These are phyloP conservation scores for Psophia crepitans DNA, from an alignment of 2,113 vertebrate genomes.

Conservation along the genomic window DNA sequence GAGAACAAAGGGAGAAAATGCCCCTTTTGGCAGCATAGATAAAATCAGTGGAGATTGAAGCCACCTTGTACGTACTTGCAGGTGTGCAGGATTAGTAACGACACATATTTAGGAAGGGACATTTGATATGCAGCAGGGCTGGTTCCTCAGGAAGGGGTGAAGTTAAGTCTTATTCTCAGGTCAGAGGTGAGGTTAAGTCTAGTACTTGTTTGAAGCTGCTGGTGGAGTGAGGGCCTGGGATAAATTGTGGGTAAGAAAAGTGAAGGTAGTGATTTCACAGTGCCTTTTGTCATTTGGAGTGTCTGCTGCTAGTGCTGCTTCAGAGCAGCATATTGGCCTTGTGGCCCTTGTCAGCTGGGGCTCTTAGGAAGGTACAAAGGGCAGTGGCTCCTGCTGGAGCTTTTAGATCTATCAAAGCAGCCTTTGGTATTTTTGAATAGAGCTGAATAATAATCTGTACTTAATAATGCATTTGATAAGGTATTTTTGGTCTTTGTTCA, in stretches of 20 bases:
- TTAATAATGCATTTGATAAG: not conserved
- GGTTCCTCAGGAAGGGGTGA: not conserved
- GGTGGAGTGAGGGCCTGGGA: not conserved
- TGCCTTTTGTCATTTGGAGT: not conserved
- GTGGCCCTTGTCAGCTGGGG: not conserved
- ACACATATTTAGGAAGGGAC: not conserved
- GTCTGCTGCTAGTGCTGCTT: not conserved
- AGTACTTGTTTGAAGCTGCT: not conserved
- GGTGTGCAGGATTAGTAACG: not conserved
- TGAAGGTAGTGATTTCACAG: not conserved
- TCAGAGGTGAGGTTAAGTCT: accelerated
- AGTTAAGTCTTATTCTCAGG: not conserved
- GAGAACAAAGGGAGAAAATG: not conserved
- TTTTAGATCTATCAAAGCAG: conserved; percentile 26
- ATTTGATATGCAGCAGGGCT: not conserved
- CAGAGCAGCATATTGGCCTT: not conserved
- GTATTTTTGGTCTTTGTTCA: not conserved
- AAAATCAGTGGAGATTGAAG: not conserved
- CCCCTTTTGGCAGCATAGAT: not conserved
- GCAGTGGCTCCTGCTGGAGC: not conserved
- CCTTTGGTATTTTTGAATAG: not conserved
- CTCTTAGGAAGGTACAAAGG: not conserved
- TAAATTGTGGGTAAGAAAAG: not conserved
- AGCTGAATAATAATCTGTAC: not conserved
- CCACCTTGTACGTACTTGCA: not conserved